phyloP scores from a whole-genome alignment of 2,888 invertebrate genomes.

The Tribolium freemani region DNA sequence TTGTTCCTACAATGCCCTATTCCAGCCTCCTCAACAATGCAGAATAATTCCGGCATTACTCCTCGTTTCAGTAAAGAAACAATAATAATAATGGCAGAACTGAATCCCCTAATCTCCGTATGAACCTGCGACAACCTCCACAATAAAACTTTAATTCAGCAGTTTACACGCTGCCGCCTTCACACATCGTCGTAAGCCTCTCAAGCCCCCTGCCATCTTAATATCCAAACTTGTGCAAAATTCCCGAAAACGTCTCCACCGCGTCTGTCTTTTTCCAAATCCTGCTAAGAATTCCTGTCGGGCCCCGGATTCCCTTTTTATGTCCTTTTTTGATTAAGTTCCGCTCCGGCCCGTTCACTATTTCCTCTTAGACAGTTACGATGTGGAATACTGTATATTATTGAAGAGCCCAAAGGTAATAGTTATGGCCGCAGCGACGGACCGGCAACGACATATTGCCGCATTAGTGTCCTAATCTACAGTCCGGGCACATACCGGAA shows the following conservation, averaged over 20 bases:
- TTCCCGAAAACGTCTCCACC: not conserved
- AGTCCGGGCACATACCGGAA: slow-evolving; percentile 35
- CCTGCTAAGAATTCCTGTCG: not conserved
- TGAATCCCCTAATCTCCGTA: not conserved
- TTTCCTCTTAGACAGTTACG: slow-evolving; percentile 35
- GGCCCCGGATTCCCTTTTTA: slow-evolving; percentile 6
- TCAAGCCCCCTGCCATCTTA: not conserved
- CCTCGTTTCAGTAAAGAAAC: not conserved
- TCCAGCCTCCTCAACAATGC: not conserved
- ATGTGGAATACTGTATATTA: slow-evolving; percentile 41
- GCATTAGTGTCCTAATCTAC: slow-evolving; percentile 20
- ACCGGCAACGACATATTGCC: slow-evolving; percentile 20
- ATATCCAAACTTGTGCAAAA: not conserved
- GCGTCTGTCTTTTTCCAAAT: not conserved
- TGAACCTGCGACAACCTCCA: not conserved
- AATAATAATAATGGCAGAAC: not conserved
- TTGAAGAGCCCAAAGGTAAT: slow-evolving; percentile 33
- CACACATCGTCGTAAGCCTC: not conserved
- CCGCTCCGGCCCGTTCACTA: slow-evolving; percentile 5
- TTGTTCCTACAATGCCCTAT: too few relatives aligned
- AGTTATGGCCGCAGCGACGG: slow-evolving; percentile 20
- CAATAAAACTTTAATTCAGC: not conserved
- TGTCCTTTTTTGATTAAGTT: slow-evolving; percentile 28
- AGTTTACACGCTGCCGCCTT: not conserved
- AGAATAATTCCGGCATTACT: not conserved